Percentiles rank a stretch among this genome's conserved stretches.
Evolutionary conservation across 2,888 invertebrate species (phyloP).

Genomic region (Pollenia angustigena): DNA sequence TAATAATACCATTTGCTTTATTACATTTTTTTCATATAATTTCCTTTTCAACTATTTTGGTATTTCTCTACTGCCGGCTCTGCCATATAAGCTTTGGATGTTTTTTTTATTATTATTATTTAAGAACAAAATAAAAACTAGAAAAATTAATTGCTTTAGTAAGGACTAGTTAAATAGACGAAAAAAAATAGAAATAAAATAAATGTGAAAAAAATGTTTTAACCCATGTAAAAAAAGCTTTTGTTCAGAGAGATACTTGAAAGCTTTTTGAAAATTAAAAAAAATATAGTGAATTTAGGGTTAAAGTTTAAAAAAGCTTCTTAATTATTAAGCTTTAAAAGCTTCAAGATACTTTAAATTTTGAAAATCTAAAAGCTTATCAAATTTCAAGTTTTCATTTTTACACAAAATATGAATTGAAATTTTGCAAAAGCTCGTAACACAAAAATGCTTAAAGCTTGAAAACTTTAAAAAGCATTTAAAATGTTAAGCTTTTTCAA

Average conservation of each 20-base stretch:
- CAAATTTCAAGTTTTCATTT: too few species aligned
- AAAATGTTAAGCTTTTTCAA: too few species aligned
- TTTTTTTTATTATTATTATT: constrained; percentile 45
- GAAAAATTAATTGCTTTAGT: constrained; percentile 72
- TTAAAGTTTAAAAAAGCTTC: too few species aligned
- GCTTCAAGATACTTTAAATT: too few species aligned
- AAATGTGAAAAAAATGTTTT: constrained; percentile 4
- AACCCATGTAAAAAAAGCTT: constrained; percentile 38
- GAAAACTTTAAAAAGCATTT: too few species aligned
- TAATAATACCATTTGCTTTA: constrained; percentile 74
- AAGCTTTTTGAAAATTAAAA: background rate
- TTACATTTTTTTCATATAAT: constrained; percentile 76
- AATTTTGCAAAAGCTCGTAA: too few species aligned
- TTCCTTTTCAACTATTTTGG: constrained; percentile 78
- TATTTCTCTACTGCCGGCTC: constrained; percentile 40
- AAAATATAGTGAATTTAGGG: background rate
- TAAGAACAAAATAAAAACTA: constrained; percentile 7
- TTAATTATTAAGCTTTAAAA: too few species aligned
- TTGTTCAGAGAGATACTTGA: background rate
- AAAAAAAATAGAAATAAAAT: constrained; percentile 12
- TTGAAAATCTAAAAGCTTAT: too few species aligned
- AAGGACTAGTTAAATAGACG: constrained; percentile 37
- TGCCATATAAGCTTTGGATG: constrained; percentile 64
- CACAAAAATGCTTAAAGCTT: too few species aligned
- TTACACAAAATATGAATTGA: too few species aligned